phyloP scores from a whole-genome alignment of 1,140 invertebrate genomes.

The Zaprionus capensis region DNA sequence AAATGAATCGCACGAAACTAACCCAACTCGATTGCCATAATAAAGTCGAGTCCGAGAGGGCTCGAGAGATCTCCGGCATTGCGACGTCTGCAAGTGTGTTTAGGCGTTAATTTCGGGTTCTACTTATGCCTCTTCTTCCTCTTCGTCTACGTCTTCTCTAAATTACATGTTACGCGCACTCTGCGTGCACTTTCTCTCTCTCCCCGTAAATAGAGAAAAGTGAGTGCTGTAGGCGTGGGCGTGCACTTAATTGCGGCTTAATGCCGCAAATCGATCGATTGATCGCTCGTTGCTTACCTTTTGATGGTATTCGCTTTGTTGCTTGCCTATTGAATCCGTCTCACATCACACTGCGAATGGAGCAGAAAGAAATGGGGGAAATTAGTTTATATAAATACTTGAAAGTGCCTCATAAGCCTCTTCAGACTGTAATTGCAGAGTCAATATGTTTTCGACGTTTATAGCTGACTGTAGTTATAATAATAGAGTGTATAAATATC shows the following conservation, averaged over 20 bases:
- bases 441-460: neutral
- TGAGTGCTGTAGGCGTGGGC: constrained; percentile 26
- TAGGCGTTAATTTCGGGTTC: constrained; percentile 80
- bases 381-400: constrained; percentile 69
- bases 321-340: constrained; percentile 46
- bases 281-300: constrained; percentile 65
- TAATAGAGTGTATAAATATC: neutral
- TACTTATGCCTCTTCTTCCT: neutral
- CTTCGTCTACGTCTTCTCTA: constrained; percentile 18
- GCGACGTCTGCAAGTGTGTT: constrained; percentile 42
- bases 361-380: constrained; percentile 39
- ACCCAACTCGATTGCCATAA: constrained; percentile 71
- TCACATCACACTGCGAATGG: constrained; percentile 63
- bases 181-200: constrained; percentile 66
- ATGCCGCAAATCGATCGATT: constrained; percentile 62
- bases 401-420: constrained; percentile 5
- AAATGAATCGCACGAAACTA: constrained; percentile 52
- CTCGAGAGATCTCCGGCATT: neutral
- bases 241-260: constrained; percentile 57
- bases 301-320: constrained; percentile 42
- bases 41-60: constrained; percentile 25
- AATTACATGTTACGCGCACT: constrained; percentile 60
- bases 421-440: neutral
- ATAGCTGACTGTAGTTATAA: neutral
- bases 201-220: neutral